Conservation (phyloP, 2,888 invertebrate species). For the Dasypolia templi region DNA sequence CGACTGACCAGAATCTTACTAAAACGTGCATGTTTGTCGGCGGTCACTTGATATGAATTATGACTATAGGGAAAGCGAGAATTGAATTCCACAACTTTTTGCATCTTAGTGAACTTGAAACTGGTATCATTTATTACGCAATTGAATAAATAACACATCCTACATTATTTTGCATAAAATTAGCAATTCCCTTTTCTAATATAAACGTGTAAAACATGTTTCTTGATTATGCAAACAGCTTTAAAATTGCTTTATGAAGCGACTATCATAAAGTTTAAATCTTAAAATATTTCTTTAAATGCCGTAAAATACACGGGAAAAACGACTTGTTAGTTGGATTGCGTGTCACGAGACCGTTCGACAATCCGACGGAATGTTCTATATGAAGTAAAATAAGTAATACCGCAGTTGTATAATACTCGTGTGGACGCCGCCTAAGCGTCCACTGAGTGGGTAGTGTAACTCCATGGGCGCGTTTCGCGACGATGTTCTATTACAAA, state of each 20-base stretch:
- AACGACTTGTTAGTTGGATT: conserved; percentile 72
- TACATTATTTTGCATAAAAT: conserved; percentile 32
- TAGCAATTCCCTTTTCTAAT: conserved; percentile 30
- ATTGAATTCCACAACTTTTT: conserved; percentile 45
- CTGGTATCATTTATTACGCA: conserved; percentile 34
- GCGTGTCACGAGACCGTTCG: conserved; percentile 76
- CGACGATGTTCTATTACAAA: conserved; percentile 91
- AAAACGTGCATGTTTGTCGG: conserved; percentile 81
- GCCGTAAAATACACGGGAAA: conserved; percentile 65
- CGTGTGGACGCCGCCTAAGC: conserved; percentile 81
- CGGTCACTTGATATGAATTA: conserved; percentile 78
- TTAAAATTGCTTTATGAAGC: conserved; percentile 50
- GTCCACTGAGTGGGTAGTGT: conserved; percentile 88
- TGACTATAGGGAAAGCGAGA: conserved; percentile 66
- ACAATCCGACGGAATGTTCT: conserved; percentile 74
- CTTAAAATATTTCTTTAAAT: conserved; percentile 57
- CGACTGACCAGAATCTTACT: conserved; percentile 81
- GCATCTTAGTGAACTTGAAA: conserved; percentile 8
- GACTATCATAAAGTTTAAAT: conserved; percentile 53
- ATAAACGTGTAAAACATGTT: conserved; percentile 41
- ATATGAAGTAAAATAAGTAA: conserved; percentile 73
- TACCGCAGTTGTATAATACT: conserved; percentile 64
- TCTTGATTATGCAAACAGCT: conserved; percentile 46
- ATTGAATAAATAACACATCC: conserved; percentile 21
- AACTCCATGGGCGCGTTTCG: conserved; percentile 88